Evolutionary conservation across 64 coral and sea anemone species (phyloP).

Genomic region (Pocillopora verrucosa): DNA sequence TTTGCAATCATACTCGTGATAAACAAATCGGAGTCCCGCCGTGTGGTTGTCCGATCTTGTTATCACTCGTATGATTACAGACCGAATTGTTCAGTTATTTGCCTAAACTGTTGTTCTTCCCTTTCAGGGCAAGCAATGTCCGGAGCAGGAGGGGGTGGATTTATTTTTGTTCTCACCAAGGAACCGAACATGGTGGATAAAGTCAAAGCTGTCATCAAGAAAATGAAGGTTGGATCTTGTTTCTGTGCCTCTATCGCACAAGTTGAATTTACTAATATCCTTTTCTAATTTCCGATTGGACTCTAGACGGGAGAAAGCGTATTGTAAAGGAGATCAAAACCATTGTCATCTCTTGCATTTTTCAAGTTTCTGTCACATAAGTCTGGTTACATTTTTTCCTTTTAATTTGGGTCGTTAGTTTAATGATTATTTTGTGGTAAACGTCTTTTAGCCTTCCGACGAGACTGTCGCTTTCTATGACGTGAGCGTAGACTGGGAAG

Average conservation of each 20-base stretch:
- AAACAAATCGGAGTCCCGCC: too few species aligned
- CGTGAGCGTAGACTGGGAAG: slow-evolving; percentile 55
- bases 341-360: too few species aligned
- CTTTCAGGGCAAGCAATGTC: slow-evolving; percentile 57
- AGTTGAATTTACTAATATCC: not conserved
- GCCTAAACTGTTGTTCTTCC: not conserved
- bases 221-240: not conserved
- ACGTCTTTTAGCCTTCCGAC: slow-evolving; percentile 7
- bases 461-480: slow-evolving; percentile 45
- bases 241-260: not conserved
- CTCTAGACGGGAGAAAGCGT: not conserved
- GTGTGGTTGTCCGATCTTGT: too few species aligned
- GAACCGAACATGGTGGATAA: slow-evolving; percentile 39
- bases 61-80: too few species aligned
- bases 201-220: slow-evolving; percentile 34
- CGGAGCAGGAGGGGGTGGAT: slow-evolving; percentile 68
- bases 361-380: too few species aligned
- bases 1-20: too few species aligned
- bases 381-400: too few species aligned
- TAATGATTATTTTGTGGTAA: not conserved
- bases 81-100: too few species aligned
- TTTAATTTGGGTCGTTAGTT: too few species aligned
- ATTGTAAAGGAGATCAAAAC: too few species aligned
- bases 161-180: slow-evolving; percentile 55
- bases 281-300: not conserved